These are phyloP conservation scores for Callosobruchus maculatus DNA, from an alignment of 2,888 invertebrate species.

Conservation along the genomic window DNA sequence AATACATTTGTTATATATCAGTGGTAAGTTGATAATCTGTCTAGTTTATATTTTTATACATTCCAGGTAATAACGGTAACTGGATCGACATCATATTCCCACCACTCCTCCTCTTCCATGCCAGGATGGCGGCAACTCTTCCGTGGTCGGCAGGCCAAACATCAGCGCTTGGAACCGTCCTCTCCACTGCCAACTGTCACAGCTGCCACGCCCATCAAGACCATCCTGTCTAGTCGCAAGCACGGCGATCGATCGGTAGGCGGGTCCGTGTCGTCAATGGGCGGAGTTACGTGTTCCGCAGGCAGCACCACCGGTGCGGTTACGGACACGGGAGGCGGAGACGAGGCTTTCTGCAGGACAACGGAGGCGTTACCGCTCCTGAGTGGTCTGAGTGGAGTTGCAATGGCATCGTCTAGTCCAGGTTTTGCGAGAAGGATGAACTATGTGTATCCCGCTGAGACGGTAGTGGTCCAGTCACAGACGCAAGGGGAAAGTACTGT, in stretches of 20 bases:
- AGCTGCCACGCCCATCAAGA: conserved; percentile 26
- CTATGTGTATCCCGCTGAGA: conserved; percentile 58
- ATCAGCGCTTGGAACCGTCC: background rate
- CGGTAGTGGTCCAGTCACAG: conserved; percentile 36
- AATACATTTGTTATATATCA: no score
- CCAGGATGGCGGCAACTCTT: conserved; percentile 33
- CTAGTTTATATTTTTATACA: background rate
- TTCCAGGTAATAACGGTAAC: background rate
- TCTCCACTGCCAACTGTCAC: background rate
- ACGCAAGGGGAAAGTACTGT: conserved; percentile 56
- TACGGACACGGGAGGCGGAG: conserved; percentile 18
- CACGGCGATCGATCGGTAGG: conserved; percentile 14
- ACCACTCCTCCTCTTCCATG: conserved; percentile 17
- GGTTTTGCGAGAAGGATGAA: conserved; percentile 60
- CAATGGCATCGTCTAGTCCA: conserved; percentile 48
- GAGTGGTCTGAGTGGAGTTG: conserved; percentile 48
- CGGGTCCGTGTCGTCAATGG: conserved; percentile 7
- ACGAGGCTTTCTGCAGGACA: conserved; percentile 40
- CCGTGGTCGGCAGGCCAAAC: conserved; percentile 21
- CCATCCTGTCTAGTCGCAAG: conserved; percentile 28
- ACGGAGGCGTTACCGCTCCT: conserved; percentile 57
- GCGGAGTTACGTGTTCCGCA: background rate
- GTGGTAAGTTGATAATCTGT: no score
- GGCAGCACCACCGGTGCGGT: conserved; percentile 11
- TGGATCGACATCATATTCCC: background rate